Conservation (phyloP, 2,888 invertebrate species). For the Eurytoma californica region DNA sequence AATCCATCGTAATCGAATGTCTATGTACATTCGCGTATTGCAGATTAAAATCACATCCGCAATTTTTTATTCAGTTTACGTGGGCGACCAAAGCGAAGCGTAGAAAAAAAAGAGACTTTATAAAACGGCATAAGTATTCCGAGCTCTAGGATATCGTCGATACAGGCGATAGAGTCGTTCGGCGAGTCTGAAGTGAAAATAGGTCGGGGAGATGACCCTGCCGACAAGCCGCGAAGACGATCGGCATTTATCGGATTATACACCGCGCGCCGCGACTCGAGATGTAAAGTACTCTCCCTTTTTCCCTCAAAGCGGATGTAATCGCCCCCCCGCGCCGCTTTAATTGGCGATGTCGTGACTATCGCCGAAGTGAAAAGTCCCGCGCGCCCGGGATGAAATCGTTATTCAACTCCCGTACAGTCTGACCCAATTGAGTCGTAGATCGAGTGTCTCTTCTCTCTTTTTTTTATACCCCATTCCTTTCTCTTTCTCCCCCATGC, state of each 20-base stretch:
- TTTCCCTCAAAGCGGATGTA: not conserved
- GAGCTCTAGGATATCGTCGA: not conserved
- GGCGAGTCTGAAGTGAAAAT: constrained; percentile 28
- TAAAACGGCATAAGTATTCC: too few species aligned
- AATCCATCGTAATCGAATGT: too few species aligned
- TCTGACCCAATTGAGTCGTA: too few species aligned
- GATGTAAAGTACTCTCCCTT: constrained; percentile 3
- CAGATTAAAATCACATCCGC: too few species aligned
- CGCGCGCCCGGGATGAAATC: not conserved
- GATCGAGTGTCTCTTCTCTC: too few species aligned
- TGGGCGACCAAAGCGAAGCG: too few species aligned
- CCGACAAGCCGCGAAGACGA: constrained; percentile 9
- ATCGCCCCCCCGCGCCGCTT: not conserved
- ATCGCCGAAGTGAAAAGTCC: constrained; percentile 14
- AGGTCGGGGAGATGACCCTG: constrained; percentile 27
- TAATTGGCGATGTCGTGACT: constrained; percentile 6
- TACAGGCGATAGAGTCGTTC: not conserved
- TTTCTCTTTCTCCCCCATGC: not conserved
- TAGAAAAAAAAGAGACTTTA: too few species aligned
- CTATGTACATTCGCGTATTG: too few species aligned
- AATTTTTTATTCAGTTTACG: too few species aligned
- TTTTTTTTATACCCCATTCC: too few species aligned
- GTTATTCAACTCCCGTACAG: too few species aligned
- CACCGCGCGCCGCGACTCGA: not conserved
- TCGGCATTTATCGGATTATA: not conserved